These are phyloP conservation scores for Cheilosia vernalis DNA, from an alignment of 2,888 invertebrate species.

Conservation along the genomic window DNA sequence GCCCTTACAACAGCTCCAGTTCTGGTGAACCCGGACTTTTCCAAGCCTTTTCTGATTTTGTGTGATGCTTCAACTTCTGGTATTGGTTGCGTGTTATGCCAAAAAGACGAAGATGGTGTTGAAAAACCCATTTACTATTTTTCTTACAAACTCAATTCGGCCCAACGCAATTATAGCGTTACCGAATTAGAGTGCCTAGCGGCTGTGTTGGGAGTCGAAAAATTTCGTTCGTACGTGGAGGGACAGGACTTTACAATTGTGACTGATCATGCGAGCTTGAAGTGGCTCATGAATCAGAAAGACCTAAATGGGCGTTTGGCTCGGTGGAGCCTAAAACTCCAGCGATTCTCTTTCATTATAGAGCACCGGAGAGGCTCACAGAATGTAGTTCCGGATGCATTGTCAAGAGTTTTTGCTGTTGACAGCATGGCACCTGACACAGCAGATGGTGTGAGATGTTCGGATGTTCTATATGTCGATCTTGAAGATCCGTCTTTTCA, in stretches of 20 bases:
- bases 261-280: no score
- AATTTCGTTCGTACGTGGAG: neutral
- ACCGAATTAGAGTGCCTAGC: no score
- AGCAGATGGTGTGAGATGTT: no score
- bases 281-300: neutral
- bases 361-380: no score
- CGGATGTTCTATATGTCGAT: neutral
- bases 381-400: no score
- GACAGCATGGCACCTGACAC: neutral
- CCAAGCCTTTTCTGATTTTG: neutral
- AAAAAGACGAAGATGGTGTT: neutral
- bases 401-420: no score
- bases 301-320: neutral
- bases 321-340: no score
- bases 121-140: neutral
- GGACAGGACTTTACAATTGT: neutral
- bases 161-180: no score
- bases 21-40: neutral
- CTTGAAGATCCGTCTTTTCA: neutral
- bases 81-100: neutral
- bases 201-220: neutral
- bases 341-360: no score
- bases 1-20: neutral
- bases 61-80: neutral
- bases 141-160: neutral